Evolutionary conservation across 2,797 vertebrate genomes (phyloP).

Genomic region (Thaleichthys pacificus): DNA sequence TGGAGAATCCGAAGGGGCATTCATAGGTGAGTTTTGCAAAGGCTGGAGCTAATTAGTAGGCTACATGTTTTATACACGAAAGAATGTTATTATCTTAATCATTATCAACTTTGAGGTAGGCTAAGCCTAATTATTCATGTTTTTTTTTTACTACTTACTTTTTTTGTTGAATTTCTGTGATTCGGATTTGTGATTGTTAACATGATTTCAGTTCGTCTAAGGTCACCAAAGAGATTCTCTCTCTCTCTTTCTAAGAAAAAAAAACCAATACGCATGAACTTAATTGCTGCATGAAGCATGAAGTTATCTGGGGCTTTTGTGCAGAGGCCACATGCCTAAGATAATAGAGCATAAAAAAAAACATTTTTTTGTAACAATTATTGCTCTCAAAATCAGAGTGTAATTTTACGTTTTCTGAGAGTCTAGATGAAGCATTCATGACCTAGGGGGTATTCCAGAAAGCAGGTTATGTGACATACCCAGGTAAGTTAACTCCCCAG

Average conservation of each 20-base stretch:
- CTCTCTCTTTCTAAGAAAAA: slow-evolving; percentile 47
- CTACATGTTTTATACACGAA: background rate
- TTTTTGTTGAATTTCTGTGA: background rate
- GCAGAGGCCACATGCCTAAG: background rate
- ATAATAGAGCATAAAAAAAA: background rate
- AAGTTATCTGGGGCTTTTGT: background rate
- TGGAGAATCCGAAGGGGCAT: background rate
- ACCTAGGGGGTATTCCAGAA: too few species aligned
- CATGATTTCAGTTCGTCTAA: slow-evolving; percentile 2
- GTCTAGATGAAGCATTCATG: too few species aligned
- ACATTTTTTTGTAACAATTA: too few species aligned
- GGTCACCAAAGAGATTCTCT: background rate
- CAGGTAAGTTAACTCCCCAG: too few species aligned
- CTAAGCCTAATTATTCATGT: too few species aligned
- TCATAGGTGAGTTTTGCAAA: slow-evolving; percentile 44
- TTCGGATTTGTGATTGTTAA: background rate
- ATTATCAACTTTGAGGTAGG: too few species aligned
- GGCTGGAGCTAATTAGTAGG: background rate
- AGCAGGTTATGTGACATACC: too few species aligned
- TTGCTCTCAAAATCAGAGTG: background rate
- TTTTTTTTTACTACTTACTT: too few species aligned
- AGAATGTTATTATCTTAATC: too few species aligned
- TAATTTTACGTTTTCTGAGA: background rate
- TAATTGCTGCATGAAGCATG: background rate
- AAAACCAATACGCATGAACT: background rate